Conservation (phyloP, 1,140 invertebrate genomes). For the Drosophila melanica region DNA sequence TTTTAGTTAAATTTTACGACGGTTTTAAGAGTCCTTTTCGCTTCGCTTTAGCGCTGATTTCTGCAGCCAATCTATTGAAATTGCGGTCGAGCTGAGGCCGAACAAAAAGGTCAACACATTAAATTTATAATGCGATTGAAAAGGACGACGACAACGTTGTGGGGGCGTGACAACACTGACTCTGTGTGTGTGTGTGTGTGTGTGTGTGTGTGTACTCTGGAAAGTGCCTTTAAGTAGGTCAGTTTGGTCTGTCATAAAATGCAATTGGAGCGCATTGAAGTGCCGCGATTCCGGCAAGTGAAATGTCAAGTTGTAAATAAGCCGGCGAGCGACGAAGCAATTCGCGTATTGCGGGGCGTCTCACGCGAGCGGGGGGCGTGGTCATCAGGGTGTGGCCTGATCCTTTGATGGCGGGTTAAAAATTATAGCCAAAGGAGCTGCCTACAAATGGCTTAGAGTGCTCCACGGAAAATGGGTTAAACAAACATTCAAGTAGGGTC, state of each 20-base stretch:
- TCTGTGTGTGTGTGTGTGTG: slow-evolving; percentile 15
- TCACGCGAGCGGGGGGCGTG: slow-evolving; percentile 1
- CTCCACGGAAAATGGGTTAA: not conserved
- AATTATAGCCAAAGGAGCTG: not conserved
- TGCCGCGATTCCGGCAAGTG: slow-evolving; percentile 69
- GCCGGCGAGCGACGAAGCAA: slow-evolving; percentile 20
- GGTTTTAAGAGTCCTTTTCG: slow-evolving; percentile 40
- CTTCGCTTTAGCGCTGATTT: slow-evolving; percentile 52
- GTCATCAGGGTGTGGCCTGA: not conserved
- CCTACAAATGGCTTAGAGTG: not conserved
- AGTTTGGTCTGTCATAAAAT: slow-evolving; percentile 78
- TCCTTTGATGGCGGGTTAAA: not conserved
- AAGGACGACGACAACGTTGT: slow-evolving; percentile 28
- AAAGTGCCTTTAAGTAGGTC: slow-evolving; percentile 71
- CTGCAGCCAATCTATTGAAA: slow-evolving; percentile 73
- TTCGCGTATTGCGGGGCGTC: slow-evolving; percentile 18
- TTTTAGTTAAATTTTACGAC: slow-evolving; percentile 79
- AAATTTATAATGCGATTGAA: slow-evolving; percentile 79
- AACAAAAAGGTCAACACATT: slow-evolving; percentile 75
- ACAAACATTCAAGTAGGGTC: not conserved
- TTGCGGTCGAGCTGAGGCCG: slow-evolving; percentile 61
- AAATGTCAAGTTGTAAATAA: slow-evolving; percentile 79
- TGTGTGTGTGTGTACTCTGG: slow-evolving; percentile 14
- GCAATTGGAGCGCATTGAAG: slow-evolving; percentile 78
- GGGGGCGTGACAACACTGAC: slow-evolving; percentile 21